Conservation (phyloP, 30 jellyfish, hydroid and myxozoan genomes). For the Clytia hemisphaerica region DNA sequence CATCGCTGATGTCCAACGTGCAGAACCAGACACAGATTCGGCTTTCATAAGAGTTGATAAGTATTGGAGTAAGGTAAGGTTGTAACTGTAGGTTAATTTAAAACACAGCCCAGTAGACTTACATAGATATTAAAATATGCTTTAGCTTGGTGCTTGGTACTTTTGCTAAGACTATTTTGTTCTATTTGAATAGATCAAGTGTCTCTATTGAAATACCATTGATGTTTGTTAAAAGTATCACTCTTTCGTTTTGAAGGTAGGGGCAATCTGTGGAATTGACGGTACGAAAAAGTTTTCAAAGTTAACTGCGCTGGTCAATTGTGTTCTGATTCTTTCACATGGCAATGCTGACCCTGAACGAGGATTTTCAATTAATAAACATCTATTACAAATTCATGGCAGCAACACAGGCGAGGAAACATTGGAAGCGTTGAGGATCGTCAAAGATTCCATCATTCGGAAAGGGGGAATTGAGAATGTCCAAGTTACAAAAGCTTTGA, state of each 20-base stretch:
- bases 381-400: background rate
- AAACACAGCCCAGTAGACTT: too few relatives aligned
- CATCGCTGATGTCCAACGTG: background rate
- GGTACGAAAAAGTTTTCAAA: background rate
- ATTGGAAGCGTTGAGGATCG: background rate
- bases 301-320: background rate
- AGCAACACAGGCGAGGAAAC: background rate
- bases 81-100: background rate
- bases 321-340: background rate
- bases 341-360: background rate
- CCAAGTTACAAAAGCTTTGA: background rate
- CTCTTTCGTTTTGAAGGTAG: background rate
- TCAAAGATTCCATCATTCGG: background rate
- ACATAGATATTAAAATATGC: too few relatives aligned
- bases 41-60: background rate
- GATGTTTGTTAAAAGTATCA: too few relatives aligned
- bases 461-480: background rate
- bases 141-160: too few relatives aligned
- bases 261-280: background rate
- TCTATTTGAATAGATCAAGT: too few relatives aligned
- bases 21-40: background rate
- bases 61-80: background rate
- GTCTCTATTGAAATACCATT: too few relatives aligned
- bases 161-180: too few relatives aligned
- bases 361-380: background rate